phyloP scores from a whole-genome alignment of 2,888 invertebrate species.

The Dynastes grantii region DNA sequence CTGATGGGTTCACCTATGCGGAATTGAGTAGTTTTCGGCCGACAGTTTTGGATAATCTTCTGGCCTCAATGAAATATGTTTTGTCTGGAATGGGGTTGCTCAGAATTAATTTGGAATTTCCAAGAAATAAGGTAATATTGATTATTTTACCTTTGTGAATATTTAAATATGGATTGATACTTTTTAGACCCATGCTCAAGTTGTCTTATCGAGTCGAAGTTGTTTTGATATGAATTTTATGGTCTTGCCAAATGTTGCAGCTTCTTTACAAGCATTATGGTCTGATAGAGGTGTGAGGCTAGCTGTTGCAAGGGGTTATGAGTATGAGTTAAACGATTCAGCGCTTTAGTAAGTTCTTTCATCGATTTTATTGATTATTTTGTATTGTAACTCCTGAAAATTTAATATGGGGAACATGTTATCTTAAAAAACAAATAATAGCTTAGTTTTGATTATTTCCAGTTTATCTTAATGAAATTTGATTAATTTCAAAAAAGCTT shows the following conservation, averaged over 20 bases:
- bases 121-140: conserved; percentile 73
- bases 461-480: too few species aligned
- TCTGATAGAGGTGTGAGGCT: conserved; percentile 77
- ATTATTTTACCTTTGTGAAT: neutral
- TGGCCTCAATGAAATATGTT: conserved; percentile 80
- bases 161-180: neutral
- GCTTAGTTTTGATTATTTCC: too few species aligned
- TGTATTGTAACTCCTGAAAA: neutral
- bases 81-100: conserved; percentile 78
- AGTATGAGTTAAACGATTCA: conserved; percentile 79
- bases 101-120: conserved; percentile 76
- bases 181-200: conserved; percentile 71
- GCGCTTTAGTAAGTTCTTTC: conserved; percentile 75
- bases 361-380: neutral
- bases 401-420: too few species aligned
- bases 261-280: conserved; percentile 75
- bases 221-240: conserved; percentile 74
- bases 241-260: conserved; percentile 72
- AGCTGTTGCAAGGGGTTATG: conserved; percentile 78
- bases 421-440: too few species aligned
- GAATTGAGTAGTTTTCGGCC: conserved; percentile 77
- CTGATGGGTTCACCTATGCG: conserved; percentile 76
- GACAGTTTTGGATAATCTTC: conserved; percentile 77
- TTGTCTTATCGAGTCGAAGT: conserved; percentile 71
- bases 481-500: too few species aligned